These are phyloP conservation scores for Grapholita molesta DNA, from an alignment of 1,140 invertebrate genomes.

Conservation along the genomic window DNA sequence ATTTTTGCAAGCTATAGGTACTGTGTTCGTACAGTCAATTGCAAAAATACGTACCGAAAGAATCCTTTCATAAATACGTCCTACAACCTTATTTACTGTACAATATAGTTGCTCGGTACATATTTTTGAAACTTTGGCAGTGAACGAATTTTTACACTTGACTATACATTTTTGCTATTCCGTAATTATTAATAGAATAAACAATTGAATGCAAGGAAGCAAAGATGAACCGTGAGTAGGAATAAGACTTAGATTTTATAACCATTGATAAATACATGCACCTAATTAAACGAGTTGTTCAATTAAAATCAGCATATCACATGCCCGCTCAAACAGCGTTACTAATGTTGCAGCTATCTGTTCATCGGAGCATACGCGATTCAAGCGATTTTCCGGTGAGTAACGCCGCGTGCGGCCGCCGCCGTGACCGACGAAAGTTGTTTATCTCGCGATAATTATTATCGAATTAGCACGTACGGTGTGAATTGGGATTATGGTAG, in stretches of 20 bases:
- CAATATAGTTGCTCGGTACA: too few relatives aligned
- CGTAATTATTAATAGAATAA: too few relatives aligned
- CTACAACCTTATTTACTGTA: too few relatives aligned
- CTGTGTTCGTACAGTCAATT: too few relatives aligned
- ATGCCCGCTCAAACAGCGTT: conserved; percentile 28
- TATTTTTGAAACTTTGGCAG: too few relatives aligned
- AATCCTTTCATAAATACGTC: too few relatives aligned
- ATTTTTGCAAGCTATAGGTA: too few relatives aligned
- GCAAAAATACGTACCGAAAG: too few relatives aligned
- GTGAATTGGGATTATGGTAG: conserved; percentile 14
- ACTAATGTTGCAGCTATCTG: conserved; percentile 45
- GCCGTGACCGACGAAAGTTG: conserved; percentile 11
- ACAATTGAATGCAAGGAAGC: too few relatives aligned
- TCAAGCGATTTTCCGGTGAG: conserved; percentile 51
- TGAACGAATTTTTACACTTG: too few relatives aligned
- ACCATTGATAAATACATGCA: background rate
- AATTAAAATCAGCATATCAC: conserved; percentile 16
- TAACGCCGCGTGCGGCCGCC: conserved; percentile 34
- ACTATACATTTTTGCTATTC: too few relatives aligned
- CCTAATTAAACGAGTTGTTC: background rate
- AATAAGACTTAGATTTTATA: background rate
- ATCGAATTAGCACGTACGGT: conserved; percentile 3
- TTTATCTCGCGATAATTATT: conserved; percentile 13
- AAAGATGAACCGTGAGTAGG: background rate
- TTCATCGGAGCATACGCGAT: conserved; percentile 36